Evolutionary conservation across 2,113 vertebrate genomes (phyloP).

Genomic region (Spilogale gracilis): DNA sequence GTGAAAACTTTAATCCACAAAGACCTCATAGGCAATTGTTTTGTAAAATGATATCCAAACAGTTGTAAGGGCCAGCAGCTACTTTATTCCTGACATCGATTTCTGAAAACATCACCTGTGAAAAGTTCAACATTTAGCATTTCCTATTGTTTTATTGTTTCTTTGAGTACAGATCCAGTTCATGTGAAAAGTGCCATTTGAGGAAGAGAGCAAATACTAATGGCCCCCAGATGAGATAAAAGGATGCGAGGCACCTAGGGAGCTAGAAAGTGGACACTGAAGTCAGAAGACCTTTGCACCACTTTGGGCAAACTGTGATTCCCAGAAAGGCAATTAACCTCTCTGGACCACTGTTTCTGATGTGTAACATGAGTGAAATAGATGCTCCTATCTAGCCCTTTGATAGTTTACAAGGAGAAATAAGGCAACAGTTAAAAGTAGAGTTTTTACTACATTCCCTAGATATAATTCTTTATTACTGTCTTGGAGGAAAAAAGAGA

Average conservation of each 20-base stretch:
- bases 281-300: conserved; percentile 19
- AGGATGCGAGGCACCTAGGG: not conserved
- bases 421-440: not conserved
- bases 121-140: conserved; percentile 82
- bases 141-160: conserved; percentile 73
- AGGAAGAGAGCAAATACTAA: conserved; percentile 62
- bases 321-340: conserved; percentile 38
- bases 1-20: conserved; percentile 67
- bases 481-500: not conserved
- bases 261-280: not conserved
- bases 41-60: conserved; percentile 79
- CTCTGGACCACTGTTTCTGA: not conserved
- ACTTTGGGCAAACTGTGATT: not conserved
- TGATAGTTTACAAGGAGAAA: not conserved
- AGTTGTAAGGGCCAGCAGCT: conserved; percentile 78
- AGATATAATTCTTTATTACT: not conserved
- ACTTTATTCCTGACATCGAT: conserved; percentile 81
- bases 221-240: conserved; percentile 40
- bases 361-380: not conserved
- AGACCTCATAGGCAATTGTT: conserved; percentile 72
- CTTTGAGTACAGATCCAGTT: conserved; percentile 42
- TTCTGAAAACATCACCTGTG: conserved; percentile 80
- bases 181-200: conserved; percentile 64
- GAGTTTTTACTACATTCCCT: not conserved
- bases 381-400: not conserved